Evolutionary conservation across 2,888 invertebrate genomes (phyloP), one percentile per base, ranked within the genome.

Genomic region (Ceratothoa steindachneri): DNA sequence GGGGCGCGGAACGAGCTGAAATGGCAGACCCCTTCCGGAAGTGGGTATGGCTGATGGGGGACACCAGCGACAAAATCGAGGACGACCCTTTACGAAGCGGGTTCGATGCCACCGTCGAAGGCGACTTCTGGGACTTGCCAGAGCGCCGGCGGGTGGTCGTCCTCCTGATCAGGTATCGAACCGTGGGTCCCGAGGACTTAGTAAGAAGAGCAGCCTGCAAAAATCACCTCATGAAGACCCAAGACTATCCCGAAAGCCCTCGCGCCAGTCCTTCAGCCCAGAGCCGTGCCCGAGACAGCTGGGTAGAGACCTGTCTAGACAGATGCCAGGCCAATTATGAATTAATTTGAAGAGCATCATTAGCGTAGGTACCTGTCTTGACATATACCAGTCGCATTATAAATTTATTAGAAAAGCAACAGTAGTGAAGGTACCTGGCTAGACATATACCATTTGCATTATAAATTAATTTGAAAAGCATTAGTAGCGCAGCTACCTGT

Each of bases 131-230:
- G 15, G 75, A 74, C 72, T 74, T 76, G 24, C 71, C 67, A 2
- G 79, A 79, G 9, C 79, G 69, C 28, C 79, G 67, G 41, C 71
- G 69, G 71, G 74, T 72, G 52, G 79, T 79, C 68, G 71, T 73
- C 2, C 79, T 73, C 1, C 79, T 67, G 68, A 79, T 79, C 52
- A 79, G 74, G 66, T 68, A 72, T n/a, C 67, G 64, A 1, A 79
- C 76, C 29, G 74, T 77, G 7, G 74, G 73, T 1, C 69, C 52
- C 22, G 73, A 29, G 15, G 75, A 31, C 7, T 65, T 2, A 28
- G 27, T 30, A 27, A 71, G 51, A n/a, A 66, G 28, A 24, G 64
- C 71, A 19, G 28, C 31, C 31, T 29, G 29, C 27, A 67, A 67
- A 30, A 29, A 30, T 60, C 5, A n/a, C n/a, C n/a, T n/a, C n/a